Evolutionary conservation across 2,888 invertebrate genomes (phyloP).

Genomic region (Oasisia sp.): DNA sequence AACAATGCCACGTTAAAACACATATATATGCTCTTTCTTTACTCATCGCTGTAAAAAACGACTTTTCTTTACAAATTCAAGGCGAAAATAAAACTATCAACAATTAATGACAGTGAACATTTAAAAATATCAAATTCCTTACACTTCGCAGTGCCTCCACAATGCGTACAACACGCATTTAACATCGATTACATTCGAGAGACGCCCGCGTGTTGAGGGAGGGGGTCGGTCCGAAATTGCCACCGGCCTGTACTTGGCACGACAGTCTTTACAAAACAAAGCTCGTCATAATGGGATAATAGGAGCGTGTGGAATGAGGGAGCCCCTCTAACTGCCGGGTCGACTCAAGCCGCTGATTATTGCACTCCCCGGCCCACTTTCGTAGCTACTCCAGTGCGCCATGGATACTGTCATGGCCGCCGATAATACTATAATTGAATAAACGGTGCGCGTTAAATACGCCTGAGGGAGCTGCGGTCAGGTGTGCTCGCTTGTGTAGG

Average conservation of each 20-base stretch:
- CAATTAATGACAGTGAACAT: not conserved
- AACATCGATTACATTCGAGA: not conserved
- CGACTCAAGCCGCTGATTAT: not conserved
- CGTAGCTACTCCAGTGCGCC: not conserved
- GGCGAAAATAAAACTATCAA: not conserved
- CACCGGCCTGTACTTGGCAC: not conserved
- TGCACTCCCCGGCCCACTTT: not conserved
- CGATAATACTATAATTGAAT: not conserved
- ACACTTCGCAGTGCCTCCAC: not conserved
- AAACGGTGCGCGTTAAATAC: not conserved
- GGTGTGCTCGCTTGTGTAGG: not conserved
- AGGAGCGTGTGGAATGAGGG: not conserved
- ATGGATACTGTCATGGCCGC: conserved; percentile 17
- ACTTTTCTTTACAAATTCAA: not conserved
- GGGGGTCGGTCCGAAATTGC: not conserved
- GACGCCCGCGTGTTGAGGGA: not conserved
- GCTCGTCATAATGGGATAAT: conserved; percentile 17
- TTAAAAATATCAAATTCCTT: not conserved
- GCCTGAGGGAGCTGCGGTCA: conserved; percentile 9
- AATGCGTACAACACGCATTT: not conserved
- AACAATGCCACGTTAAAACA: too few relatives aligned
- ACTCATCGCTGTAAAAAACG: too few relatives aligned
- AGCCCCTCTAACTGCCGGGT: conserved; percentile 3
- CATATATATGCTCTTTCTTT: too few relatives aligned
- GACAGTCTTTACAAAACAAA: conserved; percentile 17